Percentiles rank a stretch among this genome's conserved stretches.
Conservation (phyloP, 2,888 invertebrate genomes). For the Anodontia alba region DNA sequence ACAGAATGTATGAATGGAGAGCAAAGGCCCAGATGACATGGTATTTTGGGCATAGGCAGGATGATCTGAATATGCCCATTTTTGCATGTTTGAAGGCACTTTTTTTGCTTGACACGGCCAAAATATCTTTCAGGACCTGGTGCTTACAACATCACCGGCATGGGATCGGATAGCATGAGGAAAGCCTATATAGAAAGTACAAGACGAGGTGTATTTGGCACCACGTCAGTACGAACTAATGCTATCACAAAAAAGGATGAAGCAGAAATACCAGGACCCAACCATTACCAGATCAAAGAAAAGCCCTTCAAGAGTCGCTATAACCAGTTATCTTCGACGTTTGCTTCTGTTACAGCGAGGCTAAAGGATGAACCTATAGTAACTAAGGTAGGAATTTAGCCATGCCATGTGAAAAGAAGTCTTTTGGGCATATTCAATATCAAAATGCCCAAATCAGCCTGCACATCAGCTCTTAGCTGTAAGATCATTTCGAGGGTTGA, state of each 20-base stretch:
- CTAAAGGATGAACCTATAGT: conserved; percentile 67
- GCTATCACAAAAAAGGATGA: conserved; percentile 78
- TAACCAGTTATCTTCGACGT: conserved; percentile 80
- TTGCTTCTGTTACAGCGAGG: conserved; percentile 81
- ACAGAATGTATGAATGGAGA: too few relatives aligned
- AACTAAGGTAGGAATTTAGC: conserved; percentile 73
- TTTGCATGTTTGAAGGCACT: too few relatives aligned
- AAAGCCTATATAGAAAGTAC: conserved; percentile 84
- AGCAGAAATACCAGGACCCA: conserved; percentile 81
- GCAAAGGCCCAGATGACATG: too few relatives aligned
- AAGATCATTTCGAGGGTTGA: too few relatives aligned
- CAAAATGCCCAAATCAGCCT: too few relatives aligned
- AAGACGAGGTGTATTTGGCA: conserved; percentile 83
- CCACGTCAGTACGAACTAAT: conserved; percentile 79
- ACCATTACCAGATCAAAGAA: conserved; percentile 82
- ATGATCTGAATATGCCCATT: too few relatives aligned
- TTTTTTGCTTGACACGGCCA: too few relatives aligned
- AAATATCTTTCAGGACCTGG: conserved; percentile 83
- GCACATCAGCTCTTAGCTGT: too few relatives aligned
- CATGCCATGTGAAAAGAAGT: too few relatives aligned
- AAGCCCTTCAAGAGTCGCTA: conserved; percentile 79
- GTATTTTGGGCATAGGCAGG: too few relatives aligned
- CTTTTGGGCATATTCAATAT: not conserved
- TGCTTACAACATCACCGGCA: conserved; percentile 82
- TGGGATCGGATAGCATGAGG: conserved; percentile 84